phyloP scores from a whole-genome alignment of 2,113 vertebrate species.

The Gadus macrocephalus region DNA sequence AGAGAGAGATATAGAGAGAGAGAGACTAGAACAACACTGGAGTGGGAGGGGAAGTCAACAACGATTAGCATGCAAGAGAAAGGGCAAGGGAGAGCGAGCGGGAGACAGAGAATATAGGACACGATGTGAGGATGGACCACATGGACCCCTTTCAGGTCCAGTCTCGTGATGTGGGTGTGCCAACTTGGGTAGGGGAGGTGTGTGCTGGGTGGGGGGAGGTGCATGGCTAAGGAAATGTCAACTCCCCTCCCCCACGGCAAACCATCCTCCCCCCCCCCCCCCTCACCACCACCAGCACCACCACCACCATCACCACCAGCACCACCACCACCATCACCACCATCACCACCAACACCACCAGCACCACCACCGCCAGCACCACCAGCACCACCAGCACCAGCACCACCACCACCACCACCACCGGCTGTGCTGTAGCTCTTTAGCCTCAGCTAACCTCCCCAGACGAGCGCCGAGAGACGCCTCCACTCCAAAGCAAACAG shows the following conservation, averaged over 20 bases:
- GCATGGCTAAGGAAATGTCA: constrained; percentile 25
- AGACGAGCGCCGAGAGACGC: constrained; percentile 16
- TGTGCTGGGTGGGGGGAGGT: constrained; percentile 28
- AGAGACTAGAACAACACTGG: neutral
- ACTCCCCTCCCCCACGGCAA: constrained; percentile 19
- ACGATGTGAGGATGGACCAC: too few species aligned
- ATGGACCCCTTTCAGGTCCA: too few species aligned
- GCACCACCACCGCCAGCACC: neutral
- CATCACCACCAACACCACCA: neutral
- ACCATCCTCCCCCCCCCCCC: neutral
- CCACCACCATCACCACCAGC: neutral
- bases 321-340: neutral
- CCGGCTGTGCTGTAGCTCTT: constrained; percentile 37
- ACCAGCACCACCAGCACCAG: neutral
- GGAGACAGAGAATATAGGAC: too few species aligned
- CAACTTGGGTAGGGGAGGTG: too few species aligned
- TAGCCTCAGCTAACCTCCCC: constrained; percentile 43
- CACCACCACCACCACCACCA: too few species aligned
- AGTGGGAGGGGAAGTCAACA: neutral
- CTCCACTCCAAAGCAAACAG: constrained; percentile 41
- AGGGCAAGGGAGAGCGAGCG: neutral
- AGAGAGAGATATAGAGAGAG: constrained; percentile 4
- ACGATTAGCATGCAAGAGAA: neutral
- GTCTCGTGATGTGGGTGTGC: too few species aligned
- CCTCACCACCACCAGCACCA: too few species aligned